phyloP scores from a whole-genome alignment of 1,140 invertebrate genomes.

The Drosophila watanabei region DNA sequence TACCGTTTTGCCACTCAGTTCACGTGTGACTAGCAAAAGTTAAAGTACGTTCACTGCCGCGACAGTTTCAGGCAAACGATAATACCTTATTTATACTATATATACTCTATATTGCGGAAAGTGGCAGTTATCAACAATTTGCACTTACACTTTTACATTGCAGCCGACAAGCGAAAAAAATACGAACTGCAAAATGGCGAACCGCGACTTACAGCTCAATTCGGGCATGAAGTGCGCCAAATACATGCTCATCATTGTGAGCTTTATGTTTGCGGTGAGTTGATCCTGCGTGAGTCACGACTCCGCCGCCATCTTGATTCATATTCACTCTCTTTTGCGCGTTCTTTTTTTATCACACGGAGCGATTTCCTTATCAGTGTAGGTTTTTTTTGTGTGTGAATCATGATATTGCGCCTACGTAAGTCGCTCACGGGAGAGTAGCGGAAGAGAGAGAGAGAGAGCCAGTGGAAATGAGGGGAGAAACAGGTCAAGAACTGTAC shows the following conservation, averaged over 20 bases:
- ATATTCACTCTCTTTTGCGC: slow-evolving; percentile 18
- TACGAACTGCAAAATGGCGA: slow-evolving; percentile 63
- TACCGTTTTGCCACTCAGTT: slow-evolving; percentile 71
- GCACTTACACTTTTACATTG: slow-evolving; percentile 25
- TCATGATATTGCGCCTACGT: slow-evolving; percentile 33
- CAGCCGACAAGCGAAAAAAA: slow-evolving; percentile 18
- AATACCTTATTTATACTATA: slow-evolving; percentile 28
- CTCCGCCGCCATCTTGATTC: slow-evolving; percentile 65
- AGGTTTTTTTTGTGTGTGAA: slow-evolving; percentile 39
- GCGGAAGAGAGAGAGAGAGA: slow-evolving; percentile 4
- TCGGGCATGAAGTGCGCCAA: slow-evolving; percentile 93
- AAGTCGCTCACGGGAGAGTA: slow-evolving; percentile 15
- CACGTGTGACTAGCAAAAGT: slow-evolving; percentile 74
- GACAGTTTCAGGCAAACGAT: slow-evolving; percentile 22
- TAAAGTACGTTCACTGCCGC: slow-evolving; percentile 61
- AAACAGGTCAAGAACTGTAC: slow-evolving; percentile 40
- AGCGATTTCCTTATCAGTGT: slow-evolving; percentile 41
- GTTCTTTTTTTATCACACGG: slow-evolving; percentile 29
- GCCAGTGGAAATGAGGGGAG: slow-evolving; percentile 1
- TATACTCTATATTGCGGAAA: slow-evolving; percentile 37
- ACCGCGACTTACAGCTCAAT: slow-evolving; percentile 86
- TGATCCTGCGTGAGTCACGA: slow-evolving; percentile 61
- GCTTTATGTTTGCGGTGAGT: slow-evolving; percentile 95
- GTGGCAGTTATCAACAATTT: slow-evolving; percentile 27
- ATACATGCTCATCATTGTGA: slow-evolving; percentile 93